Evolutionary conservation across 2,113 vertebrate genomes (phyloP), one percentile per base, ranked within the genome.

Genomic region (Pelodiscus sinensis): DNA sequence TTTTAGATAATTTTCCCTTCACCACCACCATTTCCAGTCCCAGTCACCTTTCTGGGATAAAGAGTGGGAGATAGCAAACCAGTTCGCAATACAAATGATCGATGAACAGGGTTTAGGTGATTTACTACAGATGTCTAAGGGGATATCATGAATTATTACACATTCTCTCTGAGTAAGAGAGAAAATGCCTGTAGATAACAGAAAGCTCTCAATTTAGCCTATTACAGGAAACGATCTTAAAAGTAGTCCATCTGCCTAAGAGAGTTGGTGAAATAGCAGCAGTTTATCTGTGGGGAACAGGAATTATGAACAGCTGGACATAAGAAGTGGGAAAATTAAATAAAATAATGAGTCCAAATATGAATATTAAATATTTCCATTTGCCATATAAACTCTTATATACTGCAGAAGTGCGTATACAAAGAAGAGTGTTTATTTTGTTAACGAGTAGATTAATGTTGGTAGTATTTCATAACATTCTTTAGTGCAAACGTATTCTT

Each of bases 241-340:
- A 27, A 58, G 52, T 13, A 54, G 52, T 11, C 94, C 90, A 2
- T 51, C 35, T 0, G 2, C 31, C 50, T 84, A 84, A 94, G 90
- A 56, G 57, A 95, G 44, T 44, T 86, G 58, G 86, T 94, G 71
- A 90, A 95, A 84, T 81, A 89, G 81, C 79, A 88, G 52, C 89
- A 96, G 75, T 8, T 56, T 12, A 9, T 1, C 55, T 78, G 57
- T 85, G 29, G n/a, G 79, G 54, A 94, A 73, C 86, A 87, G 51
- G 82, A 96, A 96, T 31, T 57, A n/a, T 84, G 68, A 93, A 92
- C 31, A 92, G 44, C 50, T 88, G 90, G 84, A 94, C 83, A 19
- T 81, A 94, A 65, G 82, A 55, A 83, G 52, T 50, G 2, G 13
- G 86, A 90, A 83, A 73, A 54, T 77, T 44, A 90, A 83, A 4